phyloP scores from a whole-genome alignment of 2,888 invertebrate genomes.

The Ischnus inquisitorius region DNA sequence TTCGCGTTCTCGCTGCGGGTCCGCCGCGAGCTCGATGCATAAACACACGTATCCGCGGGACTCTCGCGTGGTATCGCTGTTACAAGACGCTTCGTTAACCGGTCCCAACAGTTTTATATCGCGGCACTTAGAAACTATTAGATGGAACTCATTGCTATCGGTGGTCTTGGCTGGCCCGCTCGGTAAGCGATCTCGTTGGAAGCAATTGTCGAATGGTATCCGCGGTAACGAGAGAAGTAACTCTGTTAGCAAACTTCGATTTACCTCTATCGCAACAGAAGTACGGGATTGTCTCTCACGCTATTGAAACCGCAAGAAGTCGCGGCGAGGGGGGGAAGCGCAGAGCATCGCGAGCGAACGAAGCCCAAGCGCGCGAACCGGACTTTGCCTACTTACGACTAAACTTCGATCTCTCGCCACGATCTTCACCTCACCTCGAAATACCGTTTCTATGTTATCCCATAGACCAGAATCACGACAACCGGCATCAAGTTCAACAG shows the following conservation, averaged over 20 bases:
- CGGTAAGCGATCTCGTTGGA: neutral
- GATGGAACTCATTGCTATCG: neutral
- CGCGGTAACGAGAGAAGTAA: neutral
- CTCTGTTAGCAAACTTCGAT: slow-evolving; percentile 19
- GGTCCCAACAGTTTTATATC: neutral
- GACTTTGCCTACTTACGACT: slow-evolving; percentile 27
- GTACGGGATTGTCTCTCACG: slow-evolving; percentile 14
- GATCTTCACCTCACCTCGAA: slow-evolving; percentile 50
- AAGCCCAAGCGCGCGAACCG: neutral
- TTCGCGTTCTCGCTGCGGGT: slow-evolving; percentile 26
- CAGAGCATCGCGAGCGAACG: neutral
- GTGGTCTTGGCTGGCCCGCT: neutral
- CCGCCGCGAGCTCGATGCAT: slow-evolving; percentile 12
- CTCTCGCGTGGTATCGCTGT: neutral
- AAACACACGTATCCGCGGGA: slow-evolving; percentile 9
- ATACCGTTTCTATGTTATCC: slow-evolving; percentile 52
- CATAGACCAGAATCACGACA: slow-evolving; percentile 41
- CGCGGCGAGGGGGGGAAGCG: neutral
- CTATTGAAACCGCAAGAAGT: slow-evolving; percentile 12
- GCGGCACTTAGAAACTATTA: slow-evolving; percentile 1
- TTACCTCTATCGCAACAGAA: neutral
- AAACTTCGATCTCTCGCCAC: slow-evolving; percentile 50
- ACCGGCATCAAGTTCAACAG: slow-evolving; percentile 45
- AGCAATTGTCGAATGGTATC: neutral
- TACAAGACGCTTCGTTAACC: neutral